Base-by-base conservation (phyloP, 2,888 invertebrate genomes). In the Sesia bembeciformis region DNA sequence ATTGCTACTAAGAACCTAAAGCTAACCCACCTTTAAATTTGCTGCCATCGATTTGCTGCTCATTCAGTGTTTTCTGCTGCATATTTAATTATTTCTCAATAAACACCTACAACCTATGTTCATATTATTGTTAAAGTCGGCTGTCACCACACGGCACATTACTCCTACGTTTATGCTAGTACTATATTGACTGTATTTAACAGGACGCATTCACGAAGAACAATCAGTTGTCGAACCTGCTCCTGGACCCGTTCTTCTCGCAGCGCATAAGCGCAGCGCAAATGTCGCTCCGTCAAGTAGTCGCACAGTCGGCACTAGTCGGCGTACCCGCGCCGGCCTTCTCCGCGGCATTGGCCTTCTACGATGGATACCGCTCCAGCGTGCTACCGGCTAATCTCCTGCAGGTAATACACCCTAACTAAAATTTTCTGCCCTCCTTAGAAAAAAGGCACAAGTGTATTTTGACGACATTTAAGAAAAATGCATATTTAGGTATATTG, bases 291-390 rank as follows among this genome's bases (percentile, higher is more conserved):
- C 92, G 99, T 52, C 91, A 93, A 65, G 97, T 97, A 51, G 94
- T 98, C 2, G 88, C 92, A 80, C 70, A 93, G 87, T 81, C 93
- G 4, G 91, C 92, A 51, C 84, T 94, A 8, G 89, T 93, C 64
- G 99, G 98, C n/a, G 94, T 98, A 54, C 98, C 99, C 0, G 95
- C 96, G 7, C 99, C 99, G 0, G 96, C 97, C 0, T 92, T 99
- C 71, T 94, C 95, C 54, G 94, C 98, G 0, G 99, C 99, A 0
- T 90, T 99, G 41, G 95, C 98, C 8, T 99, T 99, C 90, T 99
- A 97, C 78, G 99, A 99, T 84, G 99, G 99, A 1, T 99, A 97
- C 81, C 92, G 98, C 55, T 92, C 95, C 2, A 94, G 91, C 49
- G 90, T 93, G 54, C 90, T 99, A 52, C 99, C 99, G 0, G 99